Evolutionary conservation across 2,797 vertebrate species (phyloP).

Genomic region (Jordanella pulchra): DNA sequence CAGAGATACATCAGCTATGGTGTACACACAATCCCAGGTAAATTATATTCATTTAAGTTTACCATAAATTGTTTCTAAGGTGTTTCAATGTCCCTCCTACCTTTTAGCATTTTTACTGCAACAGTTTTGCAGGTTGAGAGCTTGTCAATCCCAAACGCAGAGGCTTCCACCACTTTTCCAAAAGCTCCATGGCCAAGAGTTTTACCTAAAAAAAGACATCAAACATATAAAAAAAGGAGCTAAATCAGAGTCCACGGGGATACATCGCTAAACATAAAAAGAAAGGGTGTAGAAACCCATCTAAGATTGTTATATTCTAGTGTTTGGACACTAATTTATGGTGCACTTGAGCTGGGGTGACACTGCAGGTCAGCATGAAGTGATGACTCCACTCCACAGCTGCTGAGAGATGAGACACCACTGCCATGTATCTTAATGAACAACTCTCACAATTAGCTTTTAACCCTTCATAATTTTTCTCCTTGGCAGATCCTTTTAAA

Average conservation of each 20-base stretch:
- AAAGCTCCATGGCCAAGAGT: slow-evolving; percentile 94
- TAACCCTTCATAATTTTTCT: not conserved
- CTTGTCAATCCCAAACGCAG: slow-evolving; percentile 95
- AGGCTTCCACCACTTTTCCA: slow-evolving; percentile 94
- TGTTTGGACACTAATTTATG: slow-evolving; percentile 57
- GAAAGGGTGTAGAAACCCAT: slow-evolving; percentile 53
- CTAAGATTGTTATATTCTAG: slow-evolving; percentile 47
- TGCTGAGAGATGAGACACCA: slow-evolving; percentile 40
- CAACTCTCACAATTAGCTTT: slow-evolving; percentile 6
- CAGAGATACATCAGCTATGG: slow-evolving; percentile 38
- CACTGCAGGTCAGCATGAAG: slow-evolving; percentile 59
- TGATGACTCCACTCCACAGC: slow-evolving; percentile 56
- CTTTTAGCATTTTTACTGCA: slow-evolving; percentile 98
- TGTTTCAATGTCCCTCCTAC: slow-evolving; percentile 68
- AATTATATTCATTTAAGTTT: not conserved
- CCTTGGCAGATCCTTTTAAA: not conserved
- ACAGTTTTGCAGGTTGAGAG: slow-evolving; percentile 96
- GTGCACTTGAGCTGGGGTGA: slow-evolving; percentile 56
- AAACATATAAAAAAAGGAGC: slow-evolving; percentile 30
- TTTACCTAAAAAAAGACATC: slow-evolving; percentile 84
- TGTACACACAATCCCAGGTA: not conserved
- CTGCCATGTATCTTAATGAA: slow-evolving; percentile 13
- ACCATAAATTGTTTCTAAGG: not conserved
- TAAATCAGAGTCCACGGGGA: slow-evolving; percentile 24
- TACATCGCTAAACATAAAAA: slow-evolving; percentile 1